Conservation (phyloP, 2,797 vertebrate species). For the Danio albolineatus region DNA sequence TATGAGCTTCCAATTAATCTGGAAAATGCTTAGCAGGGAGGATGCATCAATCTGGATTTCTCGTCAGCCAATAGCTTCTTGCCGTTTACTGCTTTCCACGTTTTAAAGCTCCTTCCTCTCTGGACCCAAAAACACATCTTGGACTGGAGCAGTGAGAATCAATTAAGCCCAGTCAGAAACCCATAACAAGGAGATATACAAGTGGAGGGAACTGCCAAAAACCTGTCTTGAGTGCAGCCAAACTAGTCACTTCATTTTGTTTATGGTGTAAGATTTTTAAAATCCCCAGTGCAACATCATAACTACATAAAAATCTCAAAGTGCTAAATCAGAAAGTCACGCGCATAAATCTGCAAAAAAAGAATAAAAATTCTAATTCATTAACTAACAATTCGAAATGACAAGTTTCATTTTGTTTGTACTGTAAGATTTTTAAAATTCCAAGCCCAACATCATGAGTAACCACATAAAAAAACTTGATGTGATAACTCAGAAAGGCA, state of each 20-base stretch:
- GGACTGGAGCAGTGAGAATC: slow-evolving; percentile 25
- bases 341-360: too few relatives aligned
- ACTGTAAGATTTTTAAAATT: too few relatives aligned
- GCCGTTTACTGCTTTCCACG: slow-evolving; percentile 65
- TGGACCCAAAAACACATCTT: slow-evolving; percentile 41
- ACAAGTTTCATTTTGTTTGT: too few relatives aligned
- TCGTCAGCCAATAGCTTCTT: slow-evolving; percentile 67
- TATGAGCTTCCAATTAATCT: slow-evolving; percentile 66
- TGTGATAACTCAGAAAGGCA: too few relatives aligned
- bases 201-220: slow-evolving; percentile 19
- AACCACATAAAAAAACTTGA: too few relatives aligned
- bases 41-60: slow-evolving; percentile 66
- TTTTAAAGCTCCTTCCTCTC: slow-evolving; percentile 55
- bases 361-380: too few relatives aligned
- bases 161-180: slow-evolving; percentile 17
- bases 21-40: slow-evolving; percentile 68
- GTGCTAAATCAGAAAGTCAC: too few relatives aligned
- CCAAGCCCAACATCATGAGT: too few relatives aligned
- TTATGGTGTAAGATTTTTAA: background rate
- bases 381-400: too few relatives aligned
- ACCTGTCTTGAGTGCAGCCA: background rate
- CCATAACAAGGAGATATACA: slow-evolving; percentile 8
- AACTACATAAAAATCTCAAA: too few relatives aligned
- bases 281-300: background rate
- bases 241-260: background rate